Evolutionary conservation across 1,140 invertebrate genomes (phyloP), one percentile per base, ranked within the genome.

Genomic region (Drosophila miranda): DNA sequence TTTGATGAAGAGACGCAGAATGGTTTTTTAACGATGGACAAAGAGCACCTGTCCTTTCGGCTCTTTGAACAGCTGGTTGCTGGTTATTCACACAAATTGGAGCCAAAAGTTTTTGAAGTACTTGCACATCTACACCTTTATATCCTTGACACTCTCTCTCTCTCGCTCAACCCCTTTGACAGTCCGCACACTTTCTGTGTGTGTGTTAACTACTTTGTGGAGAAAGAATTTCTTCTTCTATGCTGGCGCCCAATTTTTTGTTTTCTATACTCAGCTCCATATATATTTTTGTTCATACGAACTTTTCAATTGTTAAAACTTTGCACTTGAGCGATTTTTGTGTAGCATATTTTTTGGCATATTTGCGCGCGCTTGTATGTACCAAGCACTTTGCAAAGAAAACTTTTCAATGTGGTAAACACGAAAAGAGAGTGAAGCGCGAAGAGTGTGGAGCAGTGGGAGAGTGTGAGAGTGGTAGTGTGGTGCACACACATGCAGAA

Each of bases 261-360:
- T 16, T 21, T 62, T 50, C 45, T 41, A 19, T 48, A 26, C 11
- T 28, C 45, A 42, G 30, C 45, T 54, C 43, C 28, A 46, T 28
- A 7, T 30, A 38, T 71, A 30, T 71, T 52, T 56, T 62, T 57
- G 51, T 38, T 69, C 81, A 81, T 71, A 68, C 73, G 73, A 86
- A 86, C 81, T 86, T 86, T 84, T 79, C 77, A 86, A 87, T 86
- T 86, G 81, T 86, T 86, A 86, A 86, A 86, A 86, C 81, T 86
- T 86, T 87, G 77, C 81, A 86, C 81, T 86, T 81, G 81, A 84
- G 82, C 81, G 82, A 86, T 81, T 86, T 86, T 86, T 81, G 81
- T 86, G 77, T 86, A 81, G 82, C 81, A 87, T 87, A 86, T 86
- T 86, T 84, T 86, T 86, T 86, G 77, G 81, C 76, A 84, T 84